Evolutionary conservation across 2,113 vertebrate genomes (phyloP), one percentile per base, ranked within the genome.

Genomic region (Nesogale talazaci): DNA sequence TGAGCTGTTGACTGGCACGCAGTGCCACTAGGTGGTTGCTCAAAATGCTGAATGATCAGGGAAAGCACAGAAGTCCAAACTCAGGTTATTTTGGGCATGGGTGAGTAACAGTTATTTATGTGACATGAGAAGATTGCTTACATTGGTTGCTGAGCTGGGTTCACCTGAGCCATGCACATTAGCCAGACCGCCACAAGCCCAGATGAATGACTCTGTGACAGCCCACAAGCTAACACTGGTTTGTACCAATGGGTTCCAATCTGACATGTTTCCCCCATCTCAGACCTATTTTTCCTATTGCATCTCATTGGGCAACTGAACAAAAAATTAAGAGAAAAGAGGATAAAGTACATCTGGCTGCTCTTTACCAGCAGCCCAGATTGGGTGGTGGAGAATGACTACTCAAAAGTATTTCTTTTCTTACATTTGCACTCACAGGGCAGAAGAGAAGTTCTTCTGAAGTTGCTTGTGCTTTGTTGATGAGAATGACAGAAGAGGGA

Each of bases 1-100:
- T 72, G 46, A 79, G 34, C 46, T 9, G 3, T 1, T 67, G 69
- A 22, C 69, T 89, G 75, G 61, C 42, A 85, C 4, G 3, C 42
- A 83, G 72, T 65, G 56, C 83, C 77, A 61, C 70, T 81, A 83
- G 84, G 72, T 78, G 81, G 67, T 86, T 59, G 72, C 56, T 89
- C 67, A 63, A 77, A 94, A 81, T 70, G 38, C 10, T 20, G 29
- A 81, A 6, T 40, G 34, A n/a, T 65, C 40, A 81, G 42, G 27
- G 40, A 86, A 88, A 25, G 29, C 16, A 72, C 38, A 42, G 38
- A 92, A 38, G 27, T 61, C 19, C 8, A 63, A 84, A 36, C 79
- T 75, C 19, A 59, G 8, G 40, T 40, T 90, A 65, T 72, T 36
- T 1, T 52, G 46, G 46, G 17, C 10, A 12, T 2, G 5, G 74